These are phyloP conservation scores for Leucopsar rothschildi DNA, from an alignment of 2,113 vertebrate species.

Conservation along the genomic window DNA sequence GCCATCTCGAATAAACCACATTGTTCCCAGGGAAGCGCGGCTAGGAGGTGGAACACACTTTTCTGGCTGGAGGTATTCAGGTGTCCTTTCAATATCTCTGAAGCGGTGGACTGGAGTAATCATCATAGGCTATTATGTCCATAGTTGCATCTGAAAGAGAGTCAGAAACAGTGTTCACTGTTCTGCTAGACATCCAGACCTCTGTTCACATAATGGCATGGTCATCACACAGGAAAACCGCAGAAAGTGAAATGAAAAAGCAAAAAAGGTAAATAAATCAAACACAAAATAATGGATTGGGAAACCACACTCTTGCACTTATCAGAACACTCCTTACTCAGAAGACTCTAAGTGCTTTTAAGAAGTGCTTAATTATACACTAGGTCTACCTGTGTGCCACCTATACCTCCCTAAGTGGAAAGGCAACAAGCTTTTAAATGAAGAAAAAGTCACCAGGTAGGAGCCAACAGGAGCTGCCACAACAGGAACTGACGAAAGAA, in stretches of 20 bases:
- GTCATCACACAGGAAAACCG: rapidly evolving
- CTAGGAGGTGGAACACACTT: conserved; percentile 88
- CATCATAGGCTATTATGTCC: conserved; percentile 84
- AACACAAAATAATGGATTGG: background rate
- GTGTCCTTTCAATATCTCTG: conserved; percentile 94
- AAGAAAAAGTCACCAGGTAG: background rate
- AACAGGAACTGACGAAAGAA: background rate
- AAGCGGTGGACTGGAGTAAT: conserved; percentile 83
- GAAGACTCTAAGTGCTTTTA: background rate
- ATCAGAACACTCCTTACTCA: background rate
- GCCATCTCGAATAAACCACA: conserved; percentile 98
- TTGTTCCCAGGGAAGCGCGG: conserved; percentile 71
- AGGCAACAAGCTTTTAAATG: background rate
- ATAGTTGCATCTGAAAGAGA: conserved; percentile 81
- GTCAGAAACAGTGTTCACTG: background rate
- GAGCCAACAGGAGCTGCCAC: background rate
- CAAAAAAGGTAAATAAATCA: background rate
- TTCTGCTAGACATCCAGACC: background rate
- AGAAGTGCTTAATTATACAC: background rate
- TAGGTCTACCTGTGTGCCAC: background rate
- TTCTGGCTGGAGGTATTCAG: conserved; percentile 91
- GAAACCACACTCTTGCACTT: background rate
- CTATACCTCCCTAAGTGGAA: background rate
- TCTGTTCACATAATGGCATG: rapidly evolving
- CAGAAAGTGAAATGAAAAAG: background rate